Evolutionary conservation across 1,140 invertebrate genomes (phyloP).

Genomic region (Drosophila guanche): DNA sequence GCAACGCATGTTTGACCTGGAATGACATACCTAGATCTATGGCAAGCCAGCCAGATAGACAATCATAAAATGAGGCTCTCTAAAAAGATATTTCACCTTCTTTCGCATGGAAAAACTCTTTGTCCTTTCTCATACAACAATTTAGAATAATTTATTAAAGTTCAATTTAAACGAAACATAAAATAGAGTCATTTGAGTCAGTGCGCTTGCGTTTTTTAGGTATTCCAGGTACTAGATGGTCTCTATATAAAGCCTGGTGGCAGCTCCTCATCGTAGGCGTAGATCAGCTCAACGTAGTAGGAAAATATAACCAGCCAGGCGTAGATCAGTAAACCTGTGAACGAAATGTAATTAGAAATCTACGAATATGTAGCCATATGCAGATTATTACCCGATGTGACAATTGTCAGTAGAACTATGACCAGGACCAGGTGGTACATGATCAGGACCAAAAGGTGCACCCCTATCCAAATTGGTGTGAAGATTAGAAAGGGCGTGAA

Average conservation of each 20-base stretch:
- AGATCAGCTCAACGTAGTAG: constrained; percentile 57
- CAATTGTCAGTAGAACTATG: constrained; percentile 25
- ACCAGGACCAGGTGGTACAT: constrained; percentile 41
- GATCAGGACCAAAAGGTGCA: constrained; percentile 40
- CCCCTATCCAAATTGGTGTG: constrained; percentile 50
- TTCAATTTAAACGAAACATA: too few relatives aligned
- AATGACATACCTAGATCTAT: too few relatives aligned
- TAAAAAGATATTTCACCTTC: too few relatives aligned
- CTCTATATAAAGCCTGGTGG: constrained; percentile 33
- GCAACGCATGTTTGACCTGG: constrained; percentile 1
- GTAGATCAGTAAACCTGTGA: constrained; percentile 47
- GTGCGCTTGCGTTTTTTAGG: background rate
- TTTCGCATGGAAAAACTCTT: too few relatives aligned
- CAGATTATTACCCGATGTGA: constrained; percentile 42
- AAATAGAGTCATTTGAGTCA: background rate
- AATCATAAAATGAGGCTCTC: too few relatives aligned
- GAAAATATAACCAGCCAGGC: constrained; percentile 61
- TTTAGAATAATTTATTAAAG: too few relatives aligned
- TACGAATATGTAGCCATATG: background rate
- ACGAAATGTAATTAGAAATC: background rate
- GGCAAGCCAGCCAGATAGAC: too few relatives aligned
- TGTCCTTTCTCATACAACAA: too few relatives aligned
- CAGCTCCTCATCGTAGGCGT: constrained; percentile 53
- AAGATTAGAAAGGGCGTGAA: constrained; percentile 57
- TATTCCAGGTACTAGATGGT: too few relatives aligned